These are phyloP conservation scores for Argyresthia albistria DNA, from an alignment of 2,888 invertebrate genomes.

Conservation along the genomic window DNA sequence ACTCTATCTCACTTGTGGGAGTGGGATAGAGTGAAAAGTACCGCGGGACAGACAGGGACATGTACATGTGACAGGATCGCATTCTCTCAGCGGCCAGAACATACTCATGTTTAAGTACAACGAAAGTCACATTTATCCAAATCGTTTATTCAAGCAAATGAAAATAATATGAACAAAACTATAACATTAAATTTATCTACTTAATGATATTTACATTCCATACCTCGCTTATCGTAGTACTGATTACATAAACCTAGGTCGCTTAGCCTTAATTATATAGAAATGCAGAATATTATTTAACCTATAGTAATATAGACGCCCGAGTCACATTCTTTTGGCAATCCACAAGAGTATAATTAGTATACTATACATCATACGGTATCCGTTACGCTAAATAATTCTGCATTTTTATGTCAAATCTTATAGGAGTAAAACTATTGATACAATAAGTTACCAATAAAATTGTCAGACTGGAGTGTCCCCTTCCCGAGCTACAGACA, in stretches of 20 bases:
- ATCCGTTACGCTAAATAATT: conserved; percentile 35
- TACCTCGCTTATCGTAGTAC: conserved; percentile 56
- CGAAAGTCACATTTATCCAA: conserved; percentile 55
- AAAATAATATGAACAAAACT: conserved; percentile 71
- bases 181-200: conserved; percentile 73
- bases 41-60: no score
- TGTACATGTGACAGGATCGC: no score
- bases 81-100: no score
- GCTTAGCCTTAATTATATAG: conserved; percentile 46
- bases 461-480: conserved; percentile 32
- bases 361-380: background rate
- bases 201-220: conserved; percentile 70
- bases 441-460: conserved; percentile 32
- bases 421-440: conserved; percentile 36
- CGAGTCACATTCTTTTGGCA: background rate
- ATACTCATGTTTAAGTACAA: background rate
- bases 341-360: background rate
- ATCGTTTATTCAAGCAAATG: conserved; percentile 72
- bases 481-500: conserved; percentile 10
- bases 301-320: no score
- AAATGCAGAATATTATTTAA: conserved; percentile 45
- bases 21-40: no score
- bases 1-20: no score
- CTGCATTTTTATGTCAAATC: conserved; percentile 56
- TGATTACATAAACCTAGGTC: conserved; percentile 53